phyloP scores from a whole-genome alignment of 2,113 vertebrate genomes.

The Hyaena hyaena region DNA sequence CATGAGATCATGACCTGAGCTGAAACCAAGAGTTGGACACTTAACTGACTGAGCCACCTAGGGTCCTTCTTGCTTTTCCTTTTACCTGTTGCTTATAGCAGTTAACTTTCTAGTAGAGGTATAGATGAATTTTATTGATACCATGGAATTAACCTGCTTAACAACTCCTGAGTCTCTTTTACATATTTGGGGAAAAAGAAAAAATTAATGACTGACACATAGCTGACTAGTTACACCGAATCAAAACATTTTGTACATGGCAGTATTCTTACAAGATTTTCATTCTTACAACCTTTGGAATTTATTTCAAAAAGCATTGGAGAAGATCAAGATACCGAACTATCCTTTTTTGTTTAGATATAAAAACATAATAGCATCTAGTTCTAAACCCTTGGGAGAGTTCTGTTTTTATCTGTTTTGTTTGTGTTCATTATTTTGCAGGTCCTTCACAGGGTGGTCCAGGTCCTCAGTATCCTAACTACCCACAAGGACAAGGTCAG shows the following conservation, averaged over 20 bases:
- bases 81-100: background rate
- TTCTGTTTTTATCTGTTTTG: conserved; percentile 8
- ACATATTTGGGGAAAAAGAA: background rate
- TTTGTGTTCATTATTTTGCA: conserved; percentile 75
- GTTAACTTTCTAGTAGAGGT: background rate
- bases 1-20: too few species aligned
- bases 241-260: background rate
- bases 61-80: background rate
- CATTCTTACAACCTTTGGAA: background rate
- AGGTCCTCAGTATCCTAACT: conserved; percentile 96
- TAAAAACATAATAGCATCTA: background rate
- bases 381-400: background rate
- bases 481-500: conserved; percentile 97
- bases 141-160: background rate
- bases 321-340: background rate
- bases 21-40: too few species aligned
- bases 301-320: conserved; percentile 32
- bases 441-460: conserved; percentile 94
- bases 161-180: background rate
- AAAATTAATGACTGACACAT: background rate
- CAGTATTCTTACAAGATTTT: background rate
- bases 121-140: background rate
- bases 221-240: background rate
- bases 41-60: too few species aligned
- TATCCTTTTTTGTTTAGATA: conserved; percentile 4